Evolutionary conservation across 2,113 vertebrate genomes (phyloP), one percentile per base, ranked within the genome.

Genomic region (Setophaga coronata): DNA sequence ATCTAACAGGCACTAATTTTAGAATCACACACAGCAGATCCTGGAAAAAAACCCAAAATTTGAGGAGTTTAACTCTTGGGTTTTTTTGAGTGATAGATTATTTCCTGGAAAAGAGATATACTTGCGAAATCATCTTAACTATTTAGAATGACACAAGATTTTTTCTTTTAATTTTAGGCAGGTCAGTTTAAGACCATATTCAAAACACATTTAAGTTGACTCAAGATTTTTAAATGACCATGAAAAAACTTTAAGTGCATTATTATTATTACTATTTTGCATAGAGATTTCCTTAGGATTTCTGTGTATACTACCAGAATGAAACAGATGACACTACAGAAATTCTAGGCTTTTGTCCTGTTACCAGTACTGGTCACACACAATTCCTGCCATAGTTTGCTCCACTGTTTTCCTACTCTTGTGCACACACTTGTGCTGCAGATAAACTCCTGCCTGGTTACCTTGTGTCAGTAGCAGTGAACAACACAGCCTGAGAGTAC

Each of bases 301-400:
- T 76, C 43, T 7, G 2, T 9, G 7, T 33, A 57, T 2, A 2
- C 11, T 50, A n/a, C 10, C 45, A 87, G n/a, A 77, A 82, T 43
- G 13, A 70, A 45, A 31, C 14, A 15, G 7, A 48, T 1, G 4
- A 56, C 33, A n/a, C 8, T 14, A 29, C 0, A 80, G 66, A 74
- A 79, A 69, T 82, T 47, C 17, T 14, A 53, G 36, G 8, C 18
- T 81, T 72, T 61, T 33, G 18, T 50, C 42, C 38, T 45, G 12
- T 58, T 36, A 42, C 26, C 24, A 36, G 14, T 10, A 83, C 10
- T 12, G 20, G 53, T 19, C 66, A 69, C 51, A 81, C 57, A 69
- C 8, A 54, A 26, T 29, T 73, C 34, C 61, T 87, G 31, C 31
- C 69, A 48, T 1, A 34, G 45, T 40, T 69, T 50, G 34, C 31